A percentile compares a stretch with the other conserved stretches of the same genome.
phyloP scores from a whole-genome alignment of 2,888 invertebrate genomes.

The Eucriotettix oculatus region DNA sequence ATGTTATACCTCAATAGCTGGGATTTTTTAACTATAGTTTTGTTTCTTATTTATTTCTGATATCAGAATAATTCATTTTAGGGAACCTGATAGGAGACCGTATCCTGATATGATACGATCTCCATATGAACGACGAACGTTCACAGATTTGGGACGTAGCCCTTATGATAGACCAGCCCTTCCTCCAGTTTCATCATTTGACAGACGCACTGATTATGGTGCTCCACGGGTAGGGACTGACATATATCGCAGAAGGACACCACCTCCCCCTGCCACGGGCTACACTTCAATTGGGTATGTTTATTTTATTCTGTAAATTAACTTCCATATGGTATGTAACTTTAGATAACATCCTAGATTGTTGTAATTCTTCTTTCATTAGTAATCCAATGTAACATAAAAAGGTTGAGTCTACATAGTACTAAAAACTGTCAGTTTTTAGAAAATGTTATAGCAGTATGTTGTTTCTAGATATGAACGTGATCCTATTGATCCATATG shows the following conservation, averaged over 20 bases:
- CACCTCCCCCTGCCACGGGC: slow-evolving; percentile 12
- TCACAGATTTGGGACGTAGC: slow-evolving; percentile 12
- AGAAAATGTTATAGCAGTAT: no score
- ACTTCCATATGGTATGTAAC: neutral
- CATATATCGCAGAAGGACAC: slow-evolving; percentile 15
- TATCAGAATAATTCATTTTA: neutral
- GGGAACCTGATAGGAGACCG: slow-evolving; percentile 14
- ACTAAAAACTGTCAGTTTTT: neutral
- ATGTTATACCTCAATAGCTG: neutral
- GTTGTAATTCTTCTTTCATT: neutral
- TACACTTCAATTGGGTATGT: slow-evolving; percentile 1
- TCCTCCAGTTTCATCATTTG: slow-evolving; percentile 13
- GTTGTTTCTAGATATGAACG: neutral
- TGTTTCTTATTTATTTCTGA: neutral
- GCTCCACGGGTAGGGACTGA: slow-evolving; percentile 11
- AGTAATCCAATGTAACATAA: neutral
- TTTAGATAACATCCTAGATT: neutral
- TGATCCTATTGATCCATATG: neutral
- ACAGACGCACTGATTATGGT: slow-evolving; percentile 13
- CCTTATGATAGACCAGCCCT: slow-evolving; percentile 13
- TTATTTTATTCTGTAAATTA: neutral
- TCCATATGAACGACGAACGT: slow-evolving; percentile 14
- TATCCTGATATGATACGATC: slow-evolving; percentile 13
- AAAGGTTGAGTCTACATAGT: neutral
- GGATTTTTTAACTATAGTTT: neutral